A percentile compares a stretch with the other conserved stretches of the same genome.
Evolutionary conservation across 2,888 invertebrate species (phyloP).

Genomic region (Hyppa rectilinea): DNA sequence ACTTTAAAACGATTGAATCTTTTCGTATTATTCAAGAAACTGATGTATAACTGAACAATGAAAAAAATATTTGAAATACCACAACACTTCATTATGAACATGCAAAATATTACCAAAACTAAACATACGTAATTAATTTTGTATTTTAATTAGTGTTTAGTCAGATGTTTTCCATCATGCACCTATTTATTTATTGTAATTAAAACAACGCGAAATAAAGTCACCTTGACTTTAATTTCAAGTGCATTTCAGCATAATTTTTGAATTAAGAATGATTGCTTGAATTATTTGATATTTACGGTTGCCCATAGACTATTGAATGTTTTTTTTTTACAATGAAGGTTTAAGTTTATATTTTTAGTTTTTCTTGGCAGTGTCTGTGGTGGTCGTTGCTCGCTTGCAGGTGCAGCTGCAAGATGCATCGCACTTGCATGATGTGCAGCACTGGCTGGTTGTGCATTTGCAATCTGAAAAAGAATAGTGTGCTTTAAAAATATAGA

Average conservation of each 20-base stretch:
- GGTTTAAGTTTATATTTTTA: constrained; percentile 54
- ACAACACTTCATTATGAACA: background rate
- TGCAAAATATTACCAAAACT: constrained; percentile 6
- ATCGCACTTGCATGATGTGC: constrained; percentile 85
- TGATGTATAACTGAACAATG: background rate
- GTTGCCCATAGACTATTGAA: constrained; percentile 4
- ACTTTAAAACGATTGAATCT: no score
- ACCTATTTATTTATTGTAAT: constrained; percentile 7
- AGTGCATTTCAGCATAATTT: constrained; percentile 19
- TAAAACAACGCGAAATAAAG: constrained; percentile 21
- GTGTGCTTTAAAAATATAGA: background rate
- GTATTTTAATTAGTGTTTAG: constrained; percentile 27
- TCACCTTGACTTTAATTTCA: constrained; percentile 30
- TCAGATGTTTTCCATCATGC: constrained; percentile 30
- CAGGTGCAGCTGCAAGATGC: constrained; percentile 83
- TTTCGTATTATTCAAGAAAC: background rate
- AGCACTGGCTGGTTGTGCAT: constrained; percentile 84
- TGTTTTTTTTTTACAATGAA: background rate
- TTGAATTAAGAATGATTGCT: constrained; percentile 34
- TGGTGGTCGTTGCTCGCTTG: constrained; percentile 75
- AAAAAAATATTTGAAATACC: background rate
- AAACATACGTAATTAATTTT: constrained; percentile 10
- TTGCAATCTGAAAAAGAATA: constrained; percentile 81
- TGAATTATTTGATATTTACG: background rate
- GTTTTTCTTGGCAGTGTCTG: constrained; percentile 77